Evolutionary conservation across 2,113 vertebrate species (phyloP).

Genomic region (Xenotilapia longispinis): DNA sequence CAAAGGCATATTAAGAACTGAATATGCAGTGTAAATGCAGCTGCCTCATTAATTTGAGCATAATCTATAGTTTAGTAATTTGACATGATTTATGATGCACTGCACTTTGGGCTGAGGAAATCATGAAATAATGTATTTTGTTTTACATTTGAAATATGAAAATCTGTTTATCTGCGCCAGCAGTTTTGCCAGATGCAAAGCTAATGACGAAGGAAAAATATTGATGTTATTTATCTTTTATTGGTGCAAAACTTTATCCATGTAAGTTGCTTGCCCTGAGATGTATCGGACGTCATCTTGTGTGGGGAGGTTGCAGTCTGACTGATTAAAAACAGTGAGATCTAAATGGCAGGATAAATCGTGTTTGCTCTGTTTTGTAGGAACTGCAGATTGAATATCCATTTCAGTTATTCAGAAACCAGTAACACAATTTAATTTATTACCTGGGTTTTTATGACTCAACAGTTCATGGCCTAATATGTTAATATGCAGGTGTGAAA

Average conservation of each 20-base stretch:
- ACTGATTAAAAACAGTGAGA: background rate
- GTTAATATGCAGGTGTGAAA: background rate
- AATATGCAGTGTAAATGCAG: slow-evolving; percentile 7
- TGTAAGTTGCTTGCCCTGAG: background rate
- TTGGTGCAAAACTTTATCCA: background rate
- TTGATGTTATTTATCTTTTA: background rate
- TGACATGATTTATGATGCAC: slow-evolving; percentile 45
- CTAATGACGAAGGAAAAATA: background rate
- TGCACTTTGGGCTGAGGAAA: background rate
- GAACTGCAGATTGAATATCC: background rate
- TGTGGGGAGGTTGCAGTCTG: background rate
- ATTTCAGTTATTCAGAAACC: slow-evolving; percentile 6
- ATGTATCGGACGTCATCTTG: background rate
- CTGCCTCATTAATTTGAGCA: slow-evolving; percentile 22
- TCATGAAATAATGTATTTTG: background rate
- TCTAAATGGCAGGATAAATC: background rate
- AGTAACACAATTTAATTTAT: slow-evolving; percentile 1
- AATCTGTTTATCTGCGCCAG: background rate
- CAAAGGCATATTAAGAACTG: background rate
- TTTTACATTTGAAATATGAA: background rate
- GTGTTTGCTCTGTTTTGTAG: background rate
- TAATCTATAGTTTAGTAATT: slow-evolving; percentile 19
- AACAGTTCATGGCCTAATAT: background rate
- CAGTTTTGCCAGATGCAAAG: background rate
- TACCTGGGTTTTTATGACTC: background rate